phyloP scores from a whole-genome alignment of 2,888 invertebrate genomes.

The Crematogaster levior region DNA sequence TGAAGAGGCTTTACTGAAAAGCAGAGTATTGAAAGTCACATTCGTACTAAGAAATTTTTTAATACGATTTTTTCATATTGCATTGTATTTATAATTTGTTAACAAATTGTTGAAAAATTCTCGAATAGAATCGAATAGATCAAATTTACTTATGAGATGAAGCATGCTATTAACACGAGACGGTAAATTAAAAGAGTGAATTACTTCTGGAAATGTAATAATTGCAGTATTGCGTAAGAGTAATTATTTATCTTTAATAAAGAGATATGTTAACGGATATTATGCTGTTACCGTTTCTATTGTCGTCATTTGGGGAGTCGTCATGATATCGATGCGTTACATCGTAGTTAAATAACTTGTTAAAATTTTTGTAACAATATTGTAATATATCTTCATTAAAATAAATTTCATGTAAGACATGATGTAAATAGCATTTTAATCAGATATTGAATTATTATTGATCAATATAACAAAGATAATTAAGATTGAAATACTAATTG shows the following conservation, averaged over 20 bases:
- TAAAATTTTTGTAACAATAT: neutral
- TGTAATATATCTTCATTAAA: neutral
- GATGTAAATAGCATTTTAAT: neutral
- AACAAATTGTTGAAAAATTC: too few relatives aligned
- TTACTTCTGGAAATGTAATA: conserved; percentile 18
- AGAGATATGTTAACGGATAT: neutral
- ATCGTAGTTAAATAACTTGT: neutral
- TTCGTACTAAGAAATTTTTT: neutral
- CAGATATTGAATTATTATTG: neutral
- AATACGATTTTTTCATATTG: too few relatives aligned
- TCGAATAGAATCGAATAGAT: too few relatives aligned
- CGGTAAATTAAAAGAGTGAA: neutral
- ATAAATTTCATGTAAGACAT: neutral
- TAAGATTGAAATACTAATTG: neutral
- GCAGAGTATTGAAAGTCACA: neutral
- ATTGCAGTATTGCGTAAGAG: conserved; percentile 3
- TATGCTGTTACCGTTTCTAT: neutral
- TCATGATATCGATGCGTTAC: neutral
- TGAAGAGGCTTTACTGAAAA: conserved; percentile 2
- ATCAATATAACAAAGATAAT: neutral
- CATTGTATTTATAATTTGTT: conserved; percentile 4
- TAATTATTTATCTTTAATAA: conserved; percentile 21
- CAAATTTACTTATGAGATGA: neutral
- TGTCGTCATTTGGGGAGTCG: neutral
- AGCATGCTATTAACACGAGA: neutral